Evolutionary conservation across 2,113 vertebrate genomes (phyloP).

Genomic region (Argyrosomus japonicus): DNA sequence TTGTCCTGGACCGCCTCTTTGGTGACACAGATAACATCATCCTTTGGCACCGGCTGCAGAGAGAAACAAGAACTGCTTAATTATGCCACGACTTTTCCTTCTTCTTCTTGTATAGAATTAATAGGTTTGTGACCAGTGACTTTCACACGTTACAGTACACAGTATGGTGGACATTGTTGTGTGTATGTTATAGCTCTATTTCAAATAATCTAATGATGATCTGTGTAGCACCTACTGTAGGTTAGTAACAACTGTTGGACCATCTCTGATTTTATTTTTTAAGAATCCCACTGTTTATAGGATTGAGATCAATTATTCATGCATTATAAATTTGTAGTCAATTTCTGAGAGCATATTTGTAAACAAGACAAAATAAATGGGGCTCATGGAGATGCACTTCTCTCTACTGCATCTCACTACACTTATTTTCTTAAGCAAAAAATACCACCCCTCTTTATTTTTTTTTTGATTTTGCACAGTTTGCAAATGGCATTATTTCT

Average conservation of each 20-base stretch:
- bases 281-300: neutral
- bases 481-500: neutral
- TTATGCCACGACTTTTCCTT: neutral
- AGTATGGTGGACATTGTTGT: neutral
- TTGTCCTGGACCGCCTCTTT: slow-evolving; percentile 74
- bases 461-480: neutral
- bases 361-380: neutral
- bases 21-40: slow-evolving; percentile 75
- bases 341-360: neutral
- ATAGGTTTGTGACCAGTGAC: no score
- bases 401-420: neutral
- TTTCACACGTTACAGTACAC: neutral
- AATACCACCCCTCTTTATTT: neutral
- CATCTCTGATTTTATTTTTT: neutral
- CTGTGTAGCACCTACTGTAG: neutral
- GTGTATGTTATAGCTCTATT: neutral
- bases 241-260: neutral
- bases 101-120: neutral
- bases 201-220: neutral
- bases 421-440: slow-evolving; percentile 5
- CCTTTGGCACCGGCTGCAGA: slow-evolving; percentile 56
- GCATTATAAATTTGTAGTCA: neutral
- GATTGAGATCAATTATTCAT: neutral
- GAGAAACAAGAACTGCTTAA: slow-evolving; percentile 39
- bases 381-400: neutral